These are phyloP conservation scores for Erinaceus europaeus DNA, from an alignment of 2,113 vertebrate genomes.

Conservation along the genomic window DNA sequence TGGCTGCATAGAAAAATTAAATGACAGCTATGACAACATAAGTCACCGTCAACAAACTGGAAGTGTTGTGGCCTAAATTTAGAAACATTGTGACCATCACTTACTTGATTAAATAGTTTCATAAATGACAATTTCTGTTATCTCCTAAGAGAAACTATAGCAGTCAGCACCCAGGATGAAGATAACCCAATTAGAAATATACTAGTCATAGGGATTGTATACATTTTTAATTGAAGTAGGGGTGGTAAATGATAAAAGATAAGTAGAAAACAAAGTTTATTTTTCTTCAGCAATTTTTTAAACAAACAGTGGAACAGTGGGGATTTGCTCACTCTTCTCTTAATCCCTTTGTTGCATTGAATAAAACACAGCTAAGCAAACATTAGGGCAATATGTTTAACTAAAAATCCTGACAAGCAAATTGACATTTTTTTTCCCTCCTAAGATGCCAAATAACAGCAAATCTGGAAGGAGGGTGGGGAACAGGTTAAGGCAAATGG, in stretches of 20 bases:
- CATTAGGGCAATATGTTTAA: constrained; percentile 34
- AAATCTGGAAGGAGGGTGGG: constrained; percentile 58
- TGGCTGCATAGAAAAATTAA: constrained; percentile 52
- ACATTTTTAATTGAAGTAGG: not conserved
- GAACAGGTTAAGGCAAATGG: constrained; percentile 50
- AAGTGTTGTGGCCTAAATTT: constrained; percentile 23
- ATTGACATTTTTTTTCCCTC: constrained; percentile 7
- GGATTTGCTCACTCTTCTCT: constrained; percentile 19
- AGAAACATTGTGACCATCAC: constrained; percentile 30
- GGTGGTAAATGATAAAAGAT: not conserved
- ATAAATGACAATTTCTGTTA: constrained; percentile 3
- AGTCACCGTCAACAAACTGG: constrained; percentile 14
- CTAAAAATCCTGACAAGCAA: constrained; percentile 42
- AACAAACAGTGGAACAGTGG: not conserved
- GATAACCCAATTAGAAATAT: not conserved
- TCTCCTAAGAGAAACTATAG: constrained; percentile 27
- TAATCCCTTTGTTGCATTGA: constrained; percentile 11
- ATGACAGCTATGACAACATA: not conserved
- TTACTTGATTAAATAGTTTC: constrained; percentile 31
- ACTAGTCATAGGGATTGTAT: not conserved
- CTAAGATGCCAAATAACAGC: constrained; percentile 49
- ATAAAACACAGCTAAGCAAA: constrained; percentile 18
- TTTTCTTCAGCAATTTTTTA: constrained; percentile 34
- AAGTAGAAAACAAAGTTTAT: not conserved
- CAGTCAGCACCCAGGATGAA: not conserved